Evolutionary conservation across 2,113 vertebrate genomes (phyloP), one percentile per base, ranked within the genome.

Genomic region (Daphoenositta chrysoptera): DNA sequence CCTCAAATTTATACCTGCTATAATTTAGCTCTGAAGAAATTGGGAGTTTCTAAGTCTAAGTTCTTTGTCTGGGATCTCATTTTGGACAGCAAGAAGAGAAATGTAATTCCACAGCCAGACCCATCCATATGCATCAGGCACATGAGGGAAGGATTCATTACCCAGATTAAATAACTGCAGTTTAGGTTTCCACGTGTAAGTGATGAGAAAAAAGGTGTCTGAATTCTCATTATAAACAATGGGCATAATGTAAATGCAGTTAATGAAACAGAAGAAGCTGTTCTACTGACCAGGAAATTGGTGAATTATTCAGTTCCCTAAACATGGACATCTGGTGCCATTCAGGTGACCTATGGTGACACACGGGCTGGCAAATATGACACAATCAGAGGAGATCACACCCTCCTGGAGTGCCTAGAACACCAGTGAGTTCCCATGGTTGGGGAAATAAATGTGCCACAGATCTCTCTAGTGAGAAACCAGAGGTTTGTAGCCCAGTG

Each of bases 321-420:
- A 83, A 54, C 21, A n/a, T 4, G 28, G 40, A 80, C 13, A 31
- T 18, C 12, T 61, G 28, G 3, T 64, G 37, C 26, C 37, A 30
- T 23, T 65, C 9, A 45, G 42, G 12, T 81, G 26, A 13, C 53
- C 11, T 13, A 2, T 48, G 40, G 44, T 63, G 23, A 50, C 1
- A 1, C 0, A 0, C 8, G 50, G 53, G 27, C 27, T 81, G 28
- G 50, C 19, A 72, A 80, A 72, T 21, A 8, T 0, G 18, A 14
- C 42, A 48, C 7, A 27, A 3, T 23, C 13, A 53, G 54, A 56
- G 31, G 64, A 71, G 37, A 57, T 53, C 50, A 33, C 28, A 54
- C 3, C 15, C 30, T 42, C 39, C 69, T 70, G 4, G 13, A 61
- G 26, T 39, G 27, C 39, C 28, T 73, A 40, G 30, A 78, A 28